Base-by-base conservation (phyloP, 2,113 vertebrate genomes). In the Salvelinus sp. region DNA sequence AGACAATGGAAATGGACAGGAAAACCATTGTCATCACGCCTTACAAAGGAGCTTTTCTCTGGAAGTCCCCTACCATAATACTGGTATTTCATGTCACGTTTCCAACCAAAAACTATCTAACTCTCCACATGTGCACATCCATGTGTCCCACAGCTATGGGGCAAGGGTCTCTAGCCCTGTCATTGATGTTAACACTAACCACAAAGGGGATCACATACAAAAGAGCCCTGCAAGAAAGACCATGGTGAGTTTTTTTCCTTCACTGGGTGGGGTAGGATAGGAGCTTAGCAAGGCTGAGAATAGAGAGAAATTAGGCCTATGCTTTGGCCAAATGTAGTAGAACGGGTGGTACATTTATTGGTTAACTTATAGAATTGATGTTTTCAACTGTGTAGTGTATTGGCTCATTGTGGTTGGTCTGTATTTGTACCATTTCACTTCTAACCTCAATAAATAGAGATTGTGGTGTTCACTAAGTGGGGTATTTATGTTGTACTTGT, bases 11-110 rank as follows among this genome's bases (percentile, higher is more conserved):
- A 54, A 18, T 54, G 16, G 50, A 54, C 92, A 89, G 84, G 88
- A 86, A 72, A 91, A 83, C 77, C 90, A 85, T 82, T 86, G 75
- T 33, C 93, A 91, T 50, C 92, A 87, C 4, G 33, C 91, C 73
- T 92, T 98, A 73, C 97, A 96, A 82, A 96, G 97, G 90, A 99
- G 97, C 77, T 87, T 97, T 88, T 99, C 97, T 0, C 75, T 97
- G 78, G 97, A 96, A 88, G 94, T 95, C 74, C 94, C 95, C 3
- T 91, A 75, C 12, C 86, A 88, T 14, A 95, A 92, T 88, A 87
- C 89, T 16, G 92, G 88, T 79, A 90, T 94, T 92, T 95, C 95
- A 83, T 96, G 94, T 87, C 93, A 94, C 54, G 93, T 95, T 89
- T 94, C 95, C 25, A 96, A 95, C 84, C 88, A 94, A 83, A 94